A percentile compares a stretch with the other conserved stretches of the same genome.
Conservation (phyloP, 2,797 vertebrate species). For the Halcyon chelicuti region DNA sequence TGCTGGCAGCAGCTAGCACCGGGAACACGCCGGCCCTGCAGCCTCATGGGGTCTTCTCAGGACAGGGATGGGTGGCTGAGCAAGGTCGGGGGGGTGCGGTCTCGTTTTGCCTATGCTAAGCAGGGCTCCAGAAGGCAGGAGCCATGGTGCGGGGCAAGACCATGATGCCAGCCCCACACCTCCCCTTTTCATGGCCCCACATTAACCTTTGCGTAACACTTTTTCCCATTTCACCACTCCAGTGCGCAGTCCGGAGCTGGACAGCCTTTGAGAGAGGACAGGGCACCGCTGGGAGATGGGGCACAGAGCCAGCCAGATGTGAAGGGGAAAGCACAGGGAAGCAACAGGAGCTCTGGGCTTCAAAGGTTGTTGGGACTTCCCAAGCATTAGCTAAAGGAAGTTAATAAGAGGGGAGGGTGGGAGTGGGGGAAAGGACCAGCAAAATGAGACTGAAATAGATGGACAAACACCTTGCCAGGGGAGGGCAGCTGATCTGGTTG, state of each 20-base stretch:
- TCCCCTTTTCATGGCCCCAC: neutral
- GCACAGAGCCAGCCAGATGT: rapidly evolving
- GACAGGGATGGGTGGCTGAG: neutral
- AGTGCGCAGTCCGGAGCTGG: neutral
- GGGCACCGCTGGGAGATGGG: neutral
- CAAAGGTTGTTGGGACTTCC: rapidly evolving
- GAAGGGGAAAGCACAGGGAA: neutral
- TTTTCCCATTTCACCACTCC: rapidly evolving
- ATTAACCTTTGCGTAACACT: neutral
- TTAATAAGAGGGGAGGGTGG: neutral
- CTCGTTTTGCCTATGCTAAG: neutral
- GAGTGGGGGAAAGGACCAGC: too few relatives aligned
- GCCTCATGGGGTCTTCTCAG: neutral
- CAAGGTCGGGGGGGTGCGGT: neutral
- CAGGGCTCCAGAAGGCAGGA: neutral
- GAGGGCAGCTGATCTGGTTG: too few relatives aligned
- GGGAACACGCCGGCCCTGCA: rapidly evolving
- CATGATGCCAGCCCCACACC: neutral
- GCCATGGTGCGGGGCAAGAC: neutral
- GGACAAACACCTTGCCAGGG: rapidly evolving
- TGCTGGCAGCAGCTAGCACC: rapidly evolving
- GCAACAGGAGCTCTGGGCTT: neutral
- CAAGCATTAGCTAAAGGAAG: rapidly evolving
- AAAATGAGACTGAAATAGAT: neutral
- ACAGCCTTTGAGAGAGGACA: neutral